These are phyloP conservation scores for Colinus virginianus DNA, from an alignment of 2,113 vertebrate species.

Conservation along the genomic window DNA sequence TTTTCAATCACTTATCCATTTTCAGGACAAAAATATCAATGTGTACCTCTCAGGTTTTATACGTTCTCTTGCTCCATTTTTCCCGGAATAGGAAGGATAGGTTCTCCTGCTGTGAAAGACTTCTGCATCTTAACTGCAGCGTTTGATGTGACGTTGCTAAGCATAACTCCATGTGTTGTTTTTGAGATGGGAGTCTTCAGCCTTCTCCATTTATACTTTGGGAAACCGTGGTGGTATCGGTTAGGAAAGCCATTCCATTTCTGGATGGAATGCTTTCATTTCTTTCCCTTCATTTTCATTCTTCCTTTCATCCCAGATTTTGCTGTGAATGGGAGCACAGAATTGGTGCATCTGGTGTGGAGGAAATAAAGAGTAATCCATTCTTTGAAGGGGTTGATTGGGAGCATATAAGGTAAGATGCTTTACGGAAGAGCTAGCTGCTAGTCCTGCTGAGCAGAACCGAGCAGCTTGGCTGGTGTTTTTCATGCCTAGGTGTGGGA, in stretches of 20 bases:
- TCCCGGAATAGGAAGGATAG: constrained; percentile 2
- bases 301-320: constrained; percentile 86
- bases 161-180: background rate
- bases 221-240: background rate
- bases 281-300: constrained; percentile 57
- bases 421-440: constrained; percentile 7
- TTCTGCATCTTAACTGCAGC: background rate
- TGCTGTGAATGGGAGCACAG: constrained; percentile 97
- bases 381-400: constrained; percentile 99
- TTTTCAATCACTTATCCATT: background rate
- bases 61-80: background rate
- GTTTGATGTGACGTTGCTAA: background rate
- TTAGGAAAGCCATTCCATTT: constrained; percentile 41
- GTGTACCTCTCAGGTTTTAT: background rate
- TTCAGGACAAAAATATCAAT: constrained; percentile 10
- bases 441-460: background rate
- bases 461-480: background rate
- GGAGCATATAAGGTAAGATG: constrained; percentile 95
- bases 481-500: background rate
- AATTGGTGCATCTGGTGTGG: constrained; percentile 91
- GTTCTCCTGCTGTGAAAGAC: background rate
- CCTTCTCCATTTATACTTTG: background rate
- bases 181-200: constrained; percentile 1
- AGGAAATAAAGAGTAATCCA: constrained; percentile 94
- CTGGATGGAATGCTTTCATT: constrained; percentile 59